Conservation (phyloP, 1,140 invertebrate genomes). For the Drosophila ercepeae region DNA sequence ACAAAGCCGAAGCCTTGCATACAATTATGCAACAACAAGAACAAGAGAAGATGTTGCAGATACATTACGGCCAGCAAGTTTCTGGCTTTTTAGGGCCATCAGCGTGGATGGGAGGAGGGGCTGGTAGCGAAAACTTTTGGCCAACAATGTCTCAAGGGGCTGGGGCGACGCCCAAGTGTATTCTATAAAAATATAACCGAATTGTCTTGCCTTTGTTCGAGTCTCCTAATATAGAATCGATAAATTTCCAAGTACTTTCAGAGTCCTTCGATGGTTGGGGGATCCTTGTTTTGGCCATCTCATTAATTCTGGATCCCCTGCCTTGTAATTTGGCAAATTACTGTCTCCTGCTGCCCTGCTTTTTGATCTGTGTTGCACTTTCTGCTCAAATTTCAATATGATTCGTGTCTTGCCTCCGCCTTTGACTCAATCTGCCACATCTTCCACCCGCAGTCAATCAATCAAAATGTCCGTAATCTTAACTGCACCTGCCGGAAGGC, state of each 20-base stretch:
- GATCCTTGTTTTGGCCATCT: neutral
- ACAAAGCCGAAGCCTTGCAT: constrained; percentile 11
- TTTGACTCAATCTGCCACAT: constrained; percentile 16
- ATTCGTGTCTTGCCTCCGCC: constrained; percentile 6
- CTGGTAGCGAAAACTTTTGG: constrained; percentile 5
- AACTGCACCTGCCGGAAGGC: neutral
- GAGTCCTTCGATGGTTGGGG: neutral
- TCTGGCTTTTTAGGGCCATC: neutral
- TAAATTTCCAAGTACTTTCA: neutral
- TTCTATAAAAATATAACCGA: neutral
- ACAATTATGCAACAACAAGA: constrained; percentile 36
- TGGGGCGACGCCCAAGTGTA: neutral
- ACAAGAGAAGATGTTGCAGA: constrained; percentile 33
- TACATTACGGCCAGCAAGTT: constrained; percentile 8
- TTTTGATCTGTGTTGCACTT: neutral
- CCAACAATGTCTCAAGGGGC: neutral
- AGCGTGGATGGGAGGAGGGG: neutral
- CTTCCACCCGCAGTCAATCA: constrained; percentile 21
- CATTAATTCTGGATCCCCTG: neutral
- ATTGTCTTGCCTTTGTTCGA: neutral
- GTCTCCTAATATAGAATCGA: neutral
- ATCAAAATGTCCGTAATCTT: constrained; percentile 16
- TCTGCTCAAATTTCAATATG: neutral
- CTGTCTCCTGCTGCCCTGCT: neutral
- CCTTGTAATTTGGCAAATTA: neutral